Base-by-base conservation (phyloP, 1,140 invertebrate species). In the Lordiphosa stackelbergi region DNA sequence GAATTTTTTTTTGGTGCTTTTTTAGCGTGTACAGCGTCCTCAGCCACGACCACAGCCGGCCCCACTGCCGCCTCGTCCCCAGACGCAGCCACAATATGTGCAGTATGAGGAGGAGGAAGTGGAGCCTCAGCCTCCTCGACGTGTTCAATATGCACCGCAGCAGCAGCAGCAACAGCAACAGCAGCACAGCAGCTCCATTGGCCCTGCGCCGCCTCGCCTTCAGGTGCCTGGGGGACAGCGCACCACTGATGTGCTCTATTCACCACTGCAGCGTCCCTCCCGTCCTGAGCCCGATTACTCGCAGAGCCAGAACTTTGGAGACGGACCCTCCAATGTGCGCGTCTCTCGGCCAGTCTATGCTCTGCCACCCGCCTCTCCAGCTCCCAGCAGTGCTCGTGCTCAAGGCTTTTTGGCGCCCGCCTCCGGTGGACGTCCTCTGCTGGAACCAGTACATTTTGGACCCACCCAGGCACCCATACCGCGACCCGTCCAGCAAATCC, bases 161-260 rank as follows among this genome's bases (percentile, higher is more conserved):
- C 74, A 78, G 0, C 84, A 89, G 37, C 61, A 11, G 1, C 85
- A 85, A 38, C 72, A 8, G 13, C 46, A 37, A 6, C 64, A 66
- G 7, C 64, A 66, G 16, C 79, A 31, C 28, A 31, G 72, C 8
- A 31, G 72, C 7, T 68, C 60, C 0, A 51, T 85, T 12, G 72
- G 66, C 19, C 87, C 87, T 45, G 71, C 74, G 22, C 66, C 79
- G 7, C 61, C 84, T 1, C 77, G 89, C 34, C 52, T 88, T 5
- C 81, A 86, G 48, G 73, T 89, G 28, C 70, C 88, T 22, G 88
- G 88, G 11, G 86, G 85, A 8, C 75, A 81, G 55, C 87, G 79
- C 22, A 71, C 74, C 51, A 86, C 85, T 5, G 85, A 88, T 53
- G 84, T 88, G 47, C 49, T 88, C 47, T 87, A 87, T 16, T 86